These are phyloP conservation scores for Paracanthobrama guichenoti DNA, from an alignment of 2,113 vertebrate species.

Conservation along the genomic window DNA sequence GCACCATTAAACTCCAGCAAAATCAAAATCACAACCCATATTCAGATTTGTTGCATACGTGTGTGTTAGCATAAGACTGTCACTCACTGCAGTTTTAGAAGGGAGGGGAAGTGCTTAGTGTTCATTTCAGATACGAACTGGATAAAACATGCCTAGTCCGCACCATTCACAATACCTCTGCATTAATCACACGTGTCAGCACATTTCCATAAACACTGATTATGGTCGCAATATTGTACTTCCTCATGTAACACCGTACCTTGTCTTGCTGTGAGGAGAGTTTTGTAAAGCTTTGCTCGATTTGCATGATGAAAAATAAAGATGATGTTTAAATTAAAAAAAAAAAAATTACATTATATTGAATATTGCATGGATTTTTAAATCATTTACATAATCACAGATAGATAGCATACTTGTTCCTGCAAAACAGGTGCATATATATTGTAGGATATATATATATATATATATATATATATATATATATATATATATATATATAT, in stretches of 20 bases:
- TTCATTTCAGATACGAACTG: not conserved
- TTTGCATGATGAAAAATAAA: slow-evolving; percentile 16
- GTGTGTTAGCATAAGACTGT: not conserved
- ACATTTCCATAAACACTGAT: slow-evolving; percentile 37
- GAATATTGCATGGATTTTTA: not conserved
- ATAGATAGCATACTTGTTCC: not conserved
- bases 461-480: too few species aligned
- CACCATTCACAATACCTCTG: slow-evolving; percentile 22
- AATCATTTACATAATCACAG: not conserved
- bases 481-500: too few species aligned
- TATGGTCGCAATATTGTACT: not conserved
- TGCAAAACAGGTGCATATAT: not conserved
- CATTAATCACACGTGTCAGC: slow-evolving; percentile 44
- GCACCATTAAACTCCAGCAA: not conserved
- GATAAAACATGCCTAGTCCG: slow-evolving; percentile 23
- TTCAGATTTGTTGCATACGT: slow-evolving; percentile 12
- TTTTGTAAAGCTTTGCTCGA: not conserved
- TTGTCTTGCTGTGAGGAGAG: not conserved
- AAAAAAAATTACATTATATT: not conserved
- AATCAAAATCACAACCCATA: slow-evolving; percentile 10
- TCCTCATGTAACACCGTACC: not conserved
- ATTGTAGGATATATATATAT: too few species aligned
- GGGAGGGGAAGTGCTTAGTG: slow-evolving; percentile 31
- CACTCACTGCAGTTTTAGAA: slow-evolving; percentile 11
- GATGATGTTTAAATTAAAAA: not conserved